Evolutionary conservation across 2,888 invertebrate species (phyloP).

Genomic region (Mellilla xanthometata): DNA sequence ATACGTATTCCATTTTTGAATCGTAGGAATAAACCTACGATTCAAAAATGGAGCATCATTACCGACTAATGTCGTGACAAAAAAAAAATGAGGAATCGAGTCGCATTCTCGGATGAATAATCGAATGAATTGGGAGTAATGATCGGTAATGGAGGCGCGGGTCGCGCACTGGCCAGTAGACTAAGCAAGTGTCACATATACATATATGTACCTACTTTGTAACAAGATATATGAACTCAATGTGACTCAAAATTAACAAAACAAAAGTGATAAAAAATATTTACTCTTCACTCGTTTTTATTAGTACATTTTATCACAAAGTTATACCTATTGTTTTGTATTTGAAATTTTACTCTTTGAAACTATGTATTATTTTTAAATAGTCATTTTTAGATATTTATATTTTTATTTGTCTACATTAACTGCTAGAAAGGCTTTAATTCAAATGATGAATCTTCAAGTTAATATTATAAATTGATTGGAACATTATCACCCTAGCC

Average conservation of each 20-base stretch:
- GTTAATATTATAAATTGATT: no score
- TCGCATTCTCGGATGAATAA: conserved; percentile 40
- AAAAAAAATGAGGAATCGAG: conserved; percentile 41
- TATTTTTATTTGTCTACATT: no score
- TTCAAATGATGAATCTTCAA: no score
- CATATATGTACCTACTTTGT: background rate
- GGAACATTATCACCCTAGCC: no score
- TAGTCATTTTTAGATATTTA: no score
- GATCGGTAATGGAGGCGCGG: conserved; percentile 42
- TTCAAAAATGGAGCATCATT: conserved; percentile 63
- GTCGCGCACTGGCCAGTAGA: conserved; percentile 25
- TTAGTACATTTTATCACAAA: background rate
- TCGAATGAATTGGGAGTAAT: conserved; percentile 50
- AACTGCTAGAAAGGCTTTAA: no score
- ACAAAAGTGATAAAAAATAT: background rate
- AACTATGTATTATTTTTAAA: no score
- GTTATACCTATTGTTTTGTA: no score
- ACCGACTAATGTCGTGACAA: conserved; percentile 58
- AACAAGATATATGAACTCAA: background rate
- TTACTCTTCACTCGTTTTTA: background rate
- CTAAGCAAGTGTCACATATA: background rate
- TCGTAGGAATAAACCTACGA: no score
- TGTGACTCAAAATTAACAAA: background rate
- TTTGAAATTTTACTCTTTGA: no score
- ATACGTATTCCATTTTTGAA: no score